phyloP scores from a whole-genome alignment of 2,888 invertebrate genomes.

The Bruchidius siliquastri region DNA sequence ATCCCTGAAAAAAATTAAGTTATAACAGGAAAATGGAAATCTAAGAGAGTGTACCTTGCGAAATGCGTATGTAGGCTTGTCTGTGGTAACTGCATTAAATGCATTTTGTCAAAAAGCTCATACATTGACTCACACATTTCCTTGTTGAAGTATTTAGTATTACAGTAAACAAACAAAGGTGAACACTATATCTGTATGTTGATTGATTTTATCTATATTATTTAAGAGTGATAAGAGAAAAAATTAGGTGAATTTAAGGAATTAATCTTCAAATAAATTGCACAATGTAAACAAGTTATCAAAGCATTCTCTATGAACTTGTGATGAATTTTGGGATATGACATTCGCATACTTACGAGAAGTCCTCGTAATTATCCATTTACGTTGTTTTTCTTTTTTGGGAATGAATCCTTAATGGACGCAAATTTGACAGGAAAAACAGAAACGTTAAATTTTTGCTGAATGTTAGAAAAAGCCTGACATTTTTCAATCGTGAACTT shows the following conservation, averaged over 20 bases:
- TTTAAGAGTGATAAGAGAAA: not conserved
- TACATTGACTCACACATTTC: not conserved
- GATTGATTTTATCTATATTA: not conserved
- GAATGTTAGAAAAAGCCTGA: not conserved
- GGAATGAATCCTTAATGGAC: not conserved
- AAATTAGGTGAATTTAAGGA: not conserved
- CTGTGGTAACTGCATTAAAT: slow-evolving; percentile 1
- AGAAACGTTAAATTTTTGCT: not conserved
- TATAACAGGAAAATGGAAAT: not conserved
- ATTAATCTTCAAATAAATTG: not conserved
- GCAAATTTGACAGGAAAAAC: not conserved
- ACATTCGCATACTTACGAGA: slow-evolving; percentile 12
- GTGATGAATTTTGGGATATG: not conserved
- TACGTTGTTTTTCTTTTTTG: not conserved
- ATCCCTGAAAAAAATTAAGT: slow-evolving; percentile 23
- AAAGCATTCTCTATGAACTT: not conserved
- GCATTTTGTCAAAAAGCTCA: not conserved
- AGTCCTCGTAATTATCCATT: slow-evolving; percentile 18
- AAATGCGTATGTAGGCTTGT: not conserved
- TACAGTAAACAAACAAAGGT: not conserved
- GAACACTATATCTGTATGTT: not conserved
- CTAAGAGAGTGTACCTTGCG: not conserved
- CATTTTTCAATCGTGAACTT: not conserved
- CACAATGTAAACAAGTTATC: slow-evolving; percentile 1
- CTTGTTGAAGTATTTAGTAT: not conserved